These are phyloP conservation scores for Antechinus stuartii DNA, from an alignment of 2,113 vertebrate species.

Conservation along the genomic window DNA sequence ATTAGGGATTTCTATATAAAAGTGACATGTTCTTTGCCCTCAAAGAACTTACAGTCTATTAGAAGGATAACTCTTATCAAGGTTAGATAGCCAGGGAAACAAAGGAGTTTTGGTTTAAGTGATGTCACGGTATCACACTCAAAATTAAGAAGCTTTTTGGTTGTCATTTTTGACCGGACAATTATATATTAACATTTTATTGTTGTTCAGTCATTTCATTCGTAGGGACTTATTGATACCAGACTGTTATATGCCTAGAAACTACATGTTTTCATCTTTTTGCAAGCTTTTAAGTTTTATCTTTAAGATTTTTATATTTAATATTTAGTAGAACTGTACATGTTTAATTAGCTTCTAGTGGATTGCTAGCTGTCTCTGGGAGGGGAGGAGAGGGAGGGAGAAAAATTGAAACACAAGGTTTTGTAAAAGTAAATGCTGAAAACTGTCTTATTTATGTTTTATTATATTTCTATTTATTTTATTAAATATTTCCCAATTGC, in stretches of 20 bases:
- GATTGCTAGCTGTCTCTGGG: too few species aligned
- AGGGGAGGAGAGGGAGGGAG: too few species aligned
- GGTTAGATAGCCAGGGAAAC: not conserved
- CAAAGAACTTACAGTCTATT: not conserved
- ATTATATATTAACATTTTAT: not conserved
- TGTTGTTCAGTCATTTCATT: too few species aligned
- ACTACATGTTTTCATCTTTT: not conserved
- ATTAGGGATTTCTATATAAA: not conserved
- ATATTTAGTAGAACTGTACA: too few species aligned
- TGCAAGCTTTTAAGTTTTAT: not conserved
- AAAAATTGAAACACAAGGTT: too few species aligned
- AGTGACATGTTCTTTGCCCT: not conserved
- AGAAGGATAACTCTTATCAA: not conserved
- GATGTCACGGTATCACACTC: not conserved
- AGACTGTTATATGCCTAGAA: conserved; percentile 6
- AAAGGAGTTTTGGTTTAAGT: not conserved
- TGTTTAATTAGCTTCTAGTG: too few species aligned
- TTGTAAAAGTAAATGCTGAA: too few species aligned
- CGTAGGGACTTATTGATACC: conserved; percentile 46
- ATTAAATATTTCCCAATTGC: not conserved
- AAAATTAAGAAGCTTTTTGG: not conserved
- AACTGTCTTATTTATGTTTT: not conserved
- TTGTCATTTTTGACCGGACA: not conserved
- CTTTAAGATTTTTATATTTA: not conserved
- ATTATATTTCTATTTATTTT: not conserved